Evolutionary conservation across 1,140 invertebrate genomes (phyloP), one percentile per base, ranked within the genome.

Genomic region (Teleogryllus occipitalis): DNA sequence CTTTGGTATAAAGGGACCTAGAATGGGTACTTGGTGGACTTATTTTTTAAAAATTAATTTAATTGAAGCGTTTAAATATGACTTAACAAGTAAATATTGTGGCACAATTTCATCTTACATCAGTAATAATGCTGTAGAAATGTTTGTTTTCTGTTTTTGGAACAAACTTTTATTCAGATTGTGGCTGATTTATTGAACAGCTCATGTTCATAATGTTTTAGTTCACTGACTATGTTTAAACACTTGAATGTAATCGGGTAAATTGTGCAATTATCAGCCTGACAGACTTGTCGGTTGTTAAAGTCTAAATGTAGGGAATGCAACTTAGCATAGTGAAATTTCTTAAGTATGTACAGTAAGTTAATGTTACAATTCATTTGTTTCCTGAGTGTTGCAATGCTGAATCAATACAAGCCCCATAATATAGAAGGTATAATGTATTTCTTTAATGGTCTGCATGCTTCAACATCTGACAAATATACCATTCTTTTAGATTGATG

Each of bases 211-310:
- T 65, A 65, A 65, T 65, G 54, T 10, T 65, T 65, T 65, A 10
- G 2, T 14, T 65, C 54, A 65, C 18, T 65, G 10, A 65, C 18
- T 65, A 65, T 65, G 54, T 65, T 65, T 48, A n/a, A 77, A 21
- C 76, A n/a, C n/a, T 21, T 77, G 47, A 74, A 47, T 78, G 65
- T 78, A 76, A 80, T 80, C 48, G 79, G 79, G 79, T 80, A 54
- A 80, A 27, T 73, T 77, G 79, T 80, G 79, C 79, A 80, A 80
- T 80, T 65, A 46, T 14, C 47, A 27, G 47, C 78, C 78, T 22
- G 65, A 74, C 72, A 39, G 3, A 39, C 3, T 75, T 75, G 75
- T 47, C 22, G n/a, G 46, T 39, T 75, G 22, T 75, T 75, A 14
- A 21, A 75, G n/a, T 75, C 22, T 75, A 39, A 27, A 47, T 47